phyloP scores from a whole-genome alignment of 2,113 vertebrate genomes.

The Pedetes capensis region DNA sequence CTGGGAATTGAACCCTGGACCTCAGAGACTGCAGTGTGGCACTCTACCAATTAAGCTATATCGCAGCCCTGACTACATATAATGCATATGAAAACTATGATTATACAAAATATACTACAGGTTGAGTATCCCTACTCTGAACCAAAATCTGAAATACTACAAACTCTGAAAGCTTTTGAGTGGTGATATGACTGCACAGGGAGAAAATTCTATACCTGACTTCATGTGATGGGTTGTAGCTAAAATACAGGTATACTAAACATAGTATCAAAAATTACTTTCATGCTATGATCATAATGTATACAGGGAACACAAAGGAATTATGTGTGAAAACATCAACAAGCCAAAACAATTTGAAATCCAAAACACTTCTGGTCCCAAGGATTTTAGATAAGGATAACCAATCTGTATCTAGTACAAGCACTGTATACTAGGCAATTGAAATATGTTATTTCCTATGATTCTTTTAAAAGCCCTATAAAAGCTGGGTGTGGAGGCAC shows the following conservation, averaged over 20 bases:
- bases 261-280: background rate
- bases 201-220: background rate
- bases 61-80: background rate
- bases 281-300: background rate
- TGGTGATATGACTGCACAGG: background rate
- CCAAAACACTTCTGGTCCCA: background rate
- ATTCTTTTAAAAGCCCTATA: background rate
- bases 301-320: background rate
- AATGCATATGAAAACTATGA: background rate
- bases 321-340: background rate
- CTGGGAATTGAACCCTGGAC: too few species aligned
- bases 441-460: background rate
- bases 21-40: too few species aligned
- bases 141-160: background rate
- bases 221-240: background rate
- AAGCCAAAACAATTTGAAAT: background rate
- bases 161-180: background rate
- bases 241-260: background rate
- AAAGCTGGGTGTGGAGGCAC: background rate
- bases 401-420: background rate
- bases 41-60: too few species aligned
- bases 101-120: background rate
- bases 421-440: background rate
- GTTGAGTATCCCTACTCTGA: background rate
- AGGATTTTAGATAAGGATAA: background rate